Base-by-base conservation (phyloP, 2,113 vertebrate genomes). In the Cyprinodon tularosa region DNA sequence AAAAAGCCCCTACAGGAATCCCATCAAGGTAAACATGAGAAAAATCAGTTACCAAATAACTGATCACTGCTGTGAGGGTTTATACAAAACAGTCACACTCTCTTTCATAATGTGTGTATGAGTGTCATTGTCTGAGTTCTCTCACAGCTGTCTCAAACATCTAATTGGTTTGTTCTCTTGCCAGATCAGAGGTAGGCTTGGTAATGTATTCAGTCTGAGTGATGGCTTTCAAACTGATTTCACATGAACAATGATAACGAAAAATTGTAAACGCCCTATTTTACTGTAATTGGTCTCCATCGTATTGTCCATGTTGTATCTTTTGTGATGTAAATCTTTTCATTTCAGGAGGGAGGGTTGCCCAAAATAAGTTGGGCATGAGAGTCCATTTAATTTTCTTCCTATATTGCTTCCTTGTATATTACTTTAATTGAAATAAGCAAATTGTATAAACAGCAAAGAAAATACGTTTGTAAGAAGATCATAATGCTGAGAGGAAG, bases 261-360 rank as follows among this genome's bases (percentile, higher is more conserved):
- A 88, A 82, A 90, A 88, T 91, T 93, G 90, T 90, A 89, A 90
- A 94, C 81, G 82, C 74, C 68, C 81, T 78, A 86, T 66, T 92
- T 91, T 91, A 90, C 92, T 91, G 92, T 92, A 91, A 93, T 91
- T 85, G 82, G 87, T 88, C 84, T 67, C 78, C 86, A 83, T 73
- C 8, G 72, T 77, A 89, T 89, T 89, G 90, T 91, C 78, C 85
- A 86, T 71, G 73, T 90, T 89, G 81, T 88, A 68, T 29, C 82
- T 86, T 91, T 94, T 94, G 89, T 93, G 76, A 94, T 94, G 93
- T 87, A 92, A 94, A 93, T 91, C 0, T 0, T 67, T 66, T 59
- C 84, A 84, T 83, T 88, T 73, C 20, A 0, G 6, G 20, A 20
- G 17, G 14, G 5, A 80, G 3, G 79, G 74, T 90, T 86, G 86